phyloP scores from a whole-genome alignment of 2,113 vertebrate genomes.

The Corythornis cristatus region DNA sequence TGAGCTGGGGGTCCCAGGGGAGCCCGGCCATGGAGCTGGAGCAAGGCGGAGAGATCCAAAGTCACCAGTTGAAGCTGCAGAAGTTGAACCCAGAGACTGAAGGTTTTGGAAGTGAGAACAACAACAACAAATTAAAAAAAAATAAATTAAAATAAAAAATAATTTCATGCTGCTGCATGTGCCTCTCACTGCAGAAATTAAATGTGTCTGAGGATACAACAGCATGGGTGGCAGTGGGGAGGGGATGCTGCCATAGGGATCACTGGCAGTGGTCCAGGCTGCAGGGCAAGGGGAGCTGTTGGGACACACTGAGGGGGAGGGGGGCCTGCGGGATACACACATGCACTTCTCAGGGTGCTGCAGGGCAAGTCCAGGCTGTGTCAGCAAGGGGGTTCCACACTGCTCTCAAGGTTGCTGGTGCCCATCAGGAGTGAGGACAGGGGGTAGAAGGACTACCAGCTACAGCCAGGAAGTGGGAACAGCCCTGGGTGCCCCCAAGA shows the following conservation, averaged over 20 bases:
- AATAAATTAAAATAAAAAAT: not conserved
- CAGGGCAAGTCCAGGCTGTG: not conserved
- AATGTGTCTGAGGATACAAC: accelerated
- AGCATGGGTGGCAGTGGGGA: not conserved
- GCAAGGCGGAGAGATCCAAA: not conserved
- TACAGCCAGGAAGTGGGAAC: accelerated
- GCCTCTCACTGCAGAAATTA: not conserved
- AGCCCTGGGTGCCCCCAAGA: accelerated
- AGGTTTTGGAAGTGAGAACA: not conserved
- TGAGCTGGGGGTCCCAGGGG: accelerated
- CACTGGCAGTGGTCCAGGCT: accelerated
- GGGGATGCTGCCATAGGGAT: not conserved
- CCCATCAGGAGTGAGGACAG: not conserved
- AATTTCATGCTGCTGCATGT: not conserved
- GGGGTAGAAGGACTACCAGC: accelerated
- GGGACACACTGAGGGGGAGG: not conserved
- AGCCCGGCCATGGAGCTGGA: not conserved
- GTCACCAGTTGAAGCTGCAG: not conserved
- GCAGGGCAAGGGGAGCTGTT: not conserved
- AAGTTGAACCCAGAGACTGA: not conserved
- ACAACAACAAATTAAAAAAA: not conserved
- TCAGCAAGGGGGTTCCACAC: accelerated
- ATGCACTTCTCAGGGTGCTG: not conserved
- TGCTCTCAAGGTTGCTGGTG: not conserved
- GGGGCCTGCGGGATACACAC: accelerated